Evolutionary conservation across 1,140 invertebrate species (phyloP), one percentile per base, ranked within the genome.

Genomic region (Goniozus legneri): DNA sequence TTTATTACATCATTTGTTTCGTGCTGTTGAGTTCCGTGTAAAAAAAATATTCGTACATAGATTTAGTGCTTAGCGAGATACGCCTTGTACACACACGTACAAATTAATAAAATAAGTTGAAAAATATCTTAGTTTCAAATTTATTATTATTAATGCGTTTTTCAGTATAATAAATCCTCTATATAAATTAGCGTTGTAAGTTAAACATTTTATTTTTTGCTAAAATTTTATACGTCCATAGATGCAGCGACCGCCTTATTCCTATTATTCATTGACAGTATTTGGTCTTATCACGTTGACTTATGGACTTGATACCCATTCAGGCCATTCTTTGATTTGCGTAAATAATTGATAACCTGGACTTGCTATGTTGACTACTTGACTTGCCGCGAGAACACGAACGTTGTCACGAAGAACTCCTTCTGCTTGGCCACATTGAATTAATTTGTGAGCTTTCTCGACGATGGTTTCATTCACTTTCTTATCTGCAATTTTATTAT

Each of bases 271-370:
- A 27, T 7, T 6, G 24, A 27, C 6, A 27, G 12, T 27, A 27
- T 27, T 7, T 27, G 6, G 6, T 7, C 6, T 6, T 27, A 27
- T 27, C 12, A 27, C 12, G 12, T 7, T 12, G 24, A 27, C 6
- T 27, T 6, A 27, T 10, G 24, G 24, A 10, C 10, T 27, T 27
- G 4, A 10, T 4, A 10, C 24, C 66, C 67, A 73, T 45, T 74
- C 67, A 0, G 63, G 58, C 72, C 70, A 74, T 1, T 52, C 44
- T 44, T 64, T 48, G 31, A 77, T 71, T 22, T 69, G 67, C 6
- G 45, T 20, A 60, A 80, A 86, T 1, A 88, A 67, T 42, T 76
- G 73, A 21, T 77, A 57, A 3, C 86, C 86, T 1, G 85, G 85
- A 64, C 84, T 87, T 22, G 69, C 56, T 0, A 81, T 85, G 12